Evolutionary conservation across 2,797 vertebrate genomes (phyloP).

Genomic region (Heteromormyrus szaboi): DNA sequence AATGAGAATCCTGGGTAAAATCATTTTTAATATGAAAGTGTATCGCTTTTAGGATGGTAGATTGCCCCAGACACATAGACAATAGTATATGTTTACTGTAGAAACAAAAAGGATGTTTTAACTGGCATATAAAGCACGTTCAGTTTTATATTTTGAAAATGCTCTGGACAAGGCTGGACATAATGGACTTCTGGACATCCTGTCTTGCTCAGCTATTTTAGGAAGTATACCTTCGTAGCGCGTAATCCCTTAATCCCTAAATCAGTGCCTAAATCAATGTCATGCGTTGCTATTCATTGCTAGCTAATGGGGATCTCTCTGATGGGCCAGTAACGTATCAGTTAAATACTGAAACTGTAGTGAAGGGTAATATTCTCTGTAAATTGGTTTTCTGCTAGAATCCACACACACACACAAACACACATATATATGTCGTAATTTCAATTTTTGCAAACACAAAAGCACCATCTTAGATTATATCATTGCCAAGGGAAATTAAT

Average conservation of each 20-base stretch:
- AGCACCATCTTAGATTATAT: not conserved
- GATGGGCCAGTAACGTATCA: not conserved
- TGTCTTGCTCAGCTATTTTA: not conserved
- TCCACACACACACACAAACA: not conserved
- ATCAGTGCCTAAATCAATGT: not conserved
- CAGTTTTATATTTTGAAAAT: not conserved
- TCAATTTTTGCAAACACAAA: not conserved
- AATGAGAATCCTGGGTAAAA: not conserved
- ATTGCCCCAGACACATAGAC: not conserved
- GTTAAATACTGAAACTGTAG: not conserved
- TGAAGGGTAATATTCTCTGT: not conserved
- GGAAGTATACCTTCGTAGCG: not conserved
- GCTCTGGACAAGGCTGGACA: not conserved
- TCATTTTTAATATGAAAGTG: not conserved
- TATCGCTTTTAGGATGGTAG: not conserved
- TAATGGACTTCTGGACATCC: not conserved
- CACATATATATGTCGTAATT: not conserved
- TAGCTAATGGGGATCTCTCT: not conserved
- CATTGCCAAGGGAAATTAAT: not conserved
- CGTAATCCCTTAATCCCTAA: not conserved
- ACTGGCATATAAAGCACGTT: not conserved
- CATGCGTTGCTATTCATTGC: not conserved
- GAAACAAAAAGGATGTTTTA: not conserved
- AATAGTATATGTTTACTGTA: not conserved
- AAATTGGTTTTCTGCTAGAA: not conserved